Evolutionary conservation across 2,797 vertebrate species (phyloP).

Genomic region (Ptychobarbus kaznakovi): DNA sequence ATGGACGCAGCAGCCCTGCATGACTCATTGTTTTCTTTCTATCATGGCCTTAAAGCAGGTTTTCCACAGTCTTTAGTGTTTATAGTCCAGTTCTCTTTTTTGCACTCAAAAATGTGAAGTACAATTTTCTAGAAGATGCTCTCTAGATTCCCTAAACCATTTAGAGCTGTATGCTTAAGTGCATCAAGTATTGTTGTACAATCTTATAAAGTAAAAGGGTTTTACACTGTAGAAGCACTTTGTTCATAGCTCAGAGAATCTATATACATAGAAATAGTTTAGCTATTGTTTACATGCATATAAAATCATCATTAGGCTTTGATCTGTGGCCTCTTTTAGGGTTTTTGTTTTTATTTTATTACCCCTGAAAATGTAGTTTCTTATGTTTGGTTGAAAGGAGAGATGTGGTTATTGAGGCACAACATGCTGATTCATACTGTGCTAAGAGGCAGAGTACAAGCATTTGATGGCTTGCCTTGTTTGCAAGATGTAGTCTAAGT

Average conservation of each 20-base stretch:
- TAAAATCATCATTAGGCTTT: constrained; percentile 50
- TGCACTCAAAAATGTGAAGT: not conserved
- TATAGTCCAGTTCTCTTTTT: not conserved
- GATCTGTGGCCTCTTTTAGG: constrained; percentile 59
- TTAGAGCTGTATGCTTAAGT: constrained; percentile 30
- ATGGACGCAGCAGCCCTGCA: constrained; percentile 57
- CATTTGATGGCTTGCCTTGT: constrained; percentile 1
- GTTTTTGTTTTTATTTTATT: not conserved
- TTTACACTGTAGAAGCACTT: constrained; percentile 73
- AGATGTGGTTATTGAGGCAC: constrained; percentile 41
- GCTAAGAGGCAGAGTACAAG: constrained; percentile 12
- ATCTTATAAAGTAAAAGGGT: constrained; percentile 51
- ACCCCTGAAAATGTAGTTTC: not conserved
- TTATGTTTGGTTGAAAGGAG: constrained; percentile 39
- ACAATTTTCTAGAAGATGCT: constrained; percentile 14
- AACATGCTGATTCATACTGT: constrained; percentile 28
- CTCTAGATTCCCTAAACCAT: not conserved
- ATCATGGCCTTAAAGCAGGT: constrained; percentile 69
- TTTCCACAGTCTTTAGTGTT: not conserved
- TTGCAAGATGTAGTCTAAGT: constrained; percentile 33
- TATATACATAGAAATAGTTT: constrained; percentile 61
- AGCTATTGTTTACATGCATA: constrained; percentile 62
- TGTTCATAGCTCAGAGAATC: constrained; percentile 66
- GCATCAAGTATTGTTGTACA: constrained; percentile 28
- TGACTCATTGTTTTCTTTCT: constrained; percentile 57